Evolutionary conservation across 1,140 invertebrate genomes (phyloP), one percentile per base, ranked within the genome.

Genomic region (Drosophila leontia): DNA sequence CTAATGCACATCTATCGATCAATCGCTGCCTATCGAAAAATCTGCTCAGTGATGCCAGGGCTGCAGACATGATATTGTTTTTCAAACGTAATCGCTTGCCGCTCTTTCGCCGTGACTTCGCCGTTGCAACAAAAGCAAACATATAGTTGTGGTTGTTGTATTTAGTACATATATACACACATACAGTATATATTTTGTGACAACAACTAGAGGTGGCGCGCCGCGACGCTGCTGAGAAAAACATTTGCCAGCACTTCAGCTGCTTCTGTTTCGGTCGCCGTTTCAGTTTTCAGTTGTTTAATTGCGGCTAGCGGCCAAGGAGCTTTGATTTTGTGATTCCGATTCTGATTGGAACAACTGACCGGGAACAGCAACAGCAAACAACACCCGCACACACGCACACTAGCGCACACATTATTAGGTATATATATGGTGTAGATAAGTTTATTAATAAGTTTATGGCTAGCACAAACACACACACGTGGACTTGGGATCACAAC

Each of bases 381-480:
- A 26, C 45, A 23, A 7, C 60, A 44, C 48, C 17, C 29, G 2
- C 35, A 42, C 35, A 44, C 41, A 26, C 42, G 23, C 23, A 29
- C 26, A 6, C 26, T 7, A 37, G 39, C 19, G 15, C 65, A 53
- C 47, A 55, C 48, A 62, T 15, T 42, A 48, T 50, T 60, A 74
- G 57, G 69, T 59, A 64, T 42, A 61, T 50, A 55, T 29, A 39
- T 37, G 29, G 50, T 58, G 51, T 59, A 86, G 47, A 86, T 77
- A 70, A 69, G 83, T 87, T 87, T 87, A 87, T 87, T 88, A 87
- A 87, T 87, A 87, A 83, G 78, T 88, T 83, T 60, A 56, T 41
- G 34, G 35, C 58, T 59, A 44, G 59, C 59, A 47, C 45, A 23
- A 12, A 39, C 34, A 29, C 12, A 6, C 48, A 32, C 39, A 15